Percentiles rank a stretch among this genome's conserved stretches.
These are phyloP conservation scores for Heliocidaris erythrogramma DNA, from an alignment of 35 echinoderm and acorn worm species.

Conservation along the genomic window DNA sequence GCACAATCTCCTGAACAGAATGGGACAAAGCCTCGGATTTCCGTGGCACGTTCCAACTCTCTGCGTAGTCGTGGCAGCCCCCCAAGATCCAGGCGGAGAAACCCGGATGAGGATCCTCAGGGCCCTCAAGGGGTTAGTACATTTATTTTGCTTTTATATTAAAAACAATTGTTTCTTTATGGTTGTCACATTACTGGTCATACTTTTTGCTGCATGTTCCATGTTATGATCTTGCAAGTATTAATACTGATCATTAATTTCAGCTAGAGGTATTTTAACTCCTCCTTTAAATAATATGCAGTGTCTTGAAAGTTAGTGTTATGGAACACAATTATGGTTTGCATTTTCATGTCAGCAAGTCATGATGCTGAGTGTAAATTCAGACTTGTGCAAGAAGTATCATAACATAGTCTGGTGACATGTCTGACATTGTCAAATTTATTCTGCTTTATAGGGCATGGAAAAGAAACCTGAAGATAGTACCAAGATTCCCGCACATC, in stretches of 20 bases:
- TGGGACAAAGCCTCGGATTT: conserved; percentile 57
- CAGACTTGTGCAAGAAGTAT: neutral
- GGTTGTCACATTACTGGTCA: no score
- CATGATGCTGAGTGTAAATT: neutral
- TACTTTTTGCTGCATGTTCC: no score
- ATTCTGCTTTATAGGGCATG: neutral
- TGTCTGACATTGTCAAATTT: neutral
- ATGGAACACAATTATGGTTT: no score
- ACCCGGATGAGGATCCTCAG: conserved; percentile 18
- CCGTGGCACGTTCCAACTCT: conserved; percentile 94
- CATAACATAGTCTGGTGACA: neutral
- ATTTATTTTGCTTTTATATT: neutral
- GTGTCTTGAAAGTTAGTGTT: no score
- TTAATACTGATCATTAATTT: no score
- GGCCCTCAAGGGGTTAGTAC: neutral
- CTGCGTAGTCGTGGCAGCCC: conserved; percentile 77
- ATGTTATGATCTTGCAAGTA: no score
- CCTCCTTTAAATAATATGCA: no score
- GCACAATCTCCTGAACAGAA: conserved; percentile 57
- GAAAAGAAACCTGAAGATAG: conserved; percentile 6
- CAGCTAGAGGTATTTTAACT: no score
- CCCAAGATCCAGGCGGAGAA: conserved; percentile 57
- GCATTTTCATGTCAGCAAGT: neutral
- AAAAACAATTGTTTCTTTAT: no score
- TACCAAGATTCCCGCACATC: conserved; percentile 33